Evolutionary conservation across 2,797 vertebrate genomes (phyloP).

Genomic region (Fistularia commersonii): DNA sequence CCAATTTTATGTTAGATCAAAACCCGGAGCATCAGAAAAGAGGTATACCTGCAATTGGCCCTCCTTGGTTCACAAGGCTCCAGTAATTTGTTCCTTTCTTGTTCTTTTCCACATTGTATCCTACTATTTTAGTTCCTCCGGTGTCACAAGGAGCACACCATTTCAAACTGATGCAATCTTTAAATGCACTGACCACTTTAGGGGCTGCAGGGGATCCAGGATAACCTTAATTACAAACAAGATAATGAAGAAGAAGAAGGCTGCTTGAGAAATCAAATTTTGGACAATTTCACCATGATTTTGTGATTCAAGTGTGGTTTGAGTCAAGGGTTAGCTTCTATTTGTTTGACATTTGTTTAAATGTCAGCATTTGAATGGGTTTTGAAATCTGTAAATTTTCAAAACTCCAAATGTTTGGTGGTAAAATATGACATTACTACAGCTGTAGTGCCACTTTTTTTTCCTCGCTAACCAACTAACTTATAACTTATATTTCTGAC

Average conservation of each 20-base stretch:
- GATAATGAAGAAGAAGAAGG: no score
- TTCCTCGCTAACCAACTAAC: no score
- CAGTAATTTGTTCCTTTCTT: constrained; percentile 84
- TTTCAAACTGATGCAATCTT: constrained; percentile 74
- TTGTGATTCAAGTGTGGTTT: no score
- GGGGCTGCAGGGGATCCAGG: constrained; percentile 80
- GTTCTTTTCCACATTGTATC: constrained; percentile 86
- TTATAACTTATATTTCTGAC: constrained; percentile 14
- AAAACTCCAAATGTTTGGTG: no score
- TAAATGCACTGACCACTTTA: constrained; percentile 77
- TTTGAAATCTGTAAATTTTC: no score
- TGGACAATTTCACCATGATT: no score
- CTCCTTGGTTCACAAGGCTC: constrained; percentile 76
- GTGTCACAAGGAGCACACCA: constrained; percentile 81
- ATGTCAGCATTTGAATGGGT: no score
- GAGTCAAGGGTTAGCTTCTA: no score
- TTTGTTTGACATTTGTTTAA: no score
- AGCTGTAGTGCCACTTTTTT: no score
- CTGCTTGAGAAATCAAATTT: no score
- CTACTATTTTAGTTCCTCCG: constrained; percentile 76
- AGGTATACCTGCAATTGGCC: constrained; percentile 74
- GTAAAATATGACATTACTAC: no score
- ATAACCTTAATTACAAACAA: constrained; percentile 63
- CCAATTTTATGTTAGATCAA: neutral
- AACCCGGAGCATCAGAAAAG: neutral